Evolutionary conservation across 2,113 vertebrate genomes (phyloP).

Genomic region (Perca flavescens): DNA sequence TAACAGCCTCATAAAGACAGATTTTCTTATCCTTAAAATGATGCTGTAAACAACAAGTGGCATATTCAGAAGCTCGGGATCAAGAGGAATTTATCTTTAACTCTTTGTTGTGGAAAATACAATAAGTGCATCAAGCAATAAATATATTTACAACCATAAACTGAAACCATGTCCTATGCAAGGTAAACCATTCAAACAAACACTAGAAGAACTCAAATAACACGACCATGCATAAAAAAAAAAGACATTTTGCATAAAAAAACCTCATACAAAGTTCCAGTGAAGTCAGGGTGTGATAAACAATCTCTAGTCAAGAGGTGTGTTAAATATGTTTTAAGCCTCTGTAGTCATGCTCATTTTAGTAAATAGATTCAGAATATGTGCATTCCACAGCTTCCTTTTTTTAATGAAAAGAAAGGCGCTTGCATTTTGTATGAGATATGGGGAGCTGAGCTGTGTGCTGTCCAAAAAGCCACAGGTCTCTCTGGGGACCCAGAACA

Average conservation of each 20-base stretch:
- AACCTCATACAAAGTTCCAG: not conserved
- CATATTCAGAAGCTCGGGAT: not conserved
- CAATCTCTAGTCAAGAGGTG: conserved; percentile 2
- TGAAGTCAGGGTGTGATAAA: conserved; percentile 4
- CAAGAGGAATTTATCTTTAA: not conserved
- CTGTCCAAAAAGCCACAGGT: conserved; percentile 81
- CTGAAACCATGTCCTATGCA: not conserved
- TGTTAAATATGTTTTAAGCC: conserved; percentile 30
- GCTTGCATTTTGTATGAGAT: conserved; percentile 96
- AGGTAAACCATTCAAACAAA: not conserved
- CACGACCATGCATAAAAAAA: not conserved
- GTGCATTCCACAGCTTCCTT: conserved; percentile 73
- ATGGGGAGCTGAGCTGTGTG: conserved; percentile 83
- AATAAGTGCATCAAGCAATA: not conserved
- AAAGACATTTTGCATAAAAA: not conserved
- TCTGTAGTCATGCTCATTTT: conserved; percentile 37
- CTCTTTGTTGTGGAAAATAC: not conserved
- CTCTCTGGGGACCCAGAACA: conserved; percentile 96
- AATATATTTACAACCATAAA: not conserved
- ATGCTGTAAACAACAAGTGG: not conserved
- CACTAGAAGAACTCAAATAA: not conserved
- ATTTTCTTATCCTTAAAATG: not conserved
- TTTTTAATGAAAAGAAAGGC: conserved; percentile 84
- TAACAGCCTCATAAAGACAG: not conserved
- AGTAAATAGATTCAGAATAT: conserved; percentile 68